Evolutionary conservation across 2,888 invertebrate genomes (phyloP), one percentile per base, ranked within the genome.

Genomic region (Falcaria lacertinaria): DNA sequence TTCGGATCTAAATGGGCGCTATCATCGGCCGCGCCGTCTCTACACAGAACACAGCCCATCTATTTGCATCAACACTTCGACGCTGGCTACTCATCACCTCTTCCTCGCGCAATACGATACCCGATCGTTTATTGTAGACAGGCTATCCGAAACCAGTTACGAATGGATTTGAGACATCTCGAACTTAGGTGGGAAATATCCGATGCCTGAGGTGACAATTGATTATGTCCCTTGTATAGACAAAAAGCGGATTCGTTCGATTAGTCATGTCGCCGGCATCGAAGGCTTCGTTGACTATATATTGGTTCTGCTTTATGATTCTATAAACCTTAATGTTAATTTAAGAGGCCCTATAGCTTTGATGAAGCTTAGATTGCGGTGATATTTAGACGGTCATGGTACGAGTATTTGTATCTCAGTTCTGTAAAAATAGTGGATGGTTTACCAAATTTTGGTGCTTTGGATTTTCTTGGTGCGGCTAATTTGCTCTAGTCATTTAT

Each of bases 311-410:
- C 71, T 89, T 88, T 89, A 88, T 85, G 87, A 85, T 81, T 87
- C 84, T 77, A 88, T 86, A 88, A 89, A 86, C 83, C 81, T 88
- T 88, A 84, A 89, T 87, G 80, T 76, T 67, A 76, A 76, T 76
- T 81, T 85, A 85, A 87, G 85, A 78, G 84, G 75, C 71, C 72
- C 83, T 83, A 86, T 83, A 80, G 80, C 80, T 84, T 85, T 75
- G 78, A 79, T 71, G 52, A 57, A 73, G 69, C 71, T 57, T 60
- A 80, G 76, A 80, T 84, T 80, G 77, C 76, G 85, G 86, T 86
- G 74, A 76, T 86, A 86, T 85, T 86, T 66, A 60, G 49, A n/a
- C n/a, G n/a, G n/a, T n/a, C n/a, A n/a, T n/a, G n/a, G n/a, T n/a
- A n/a, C n/a, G n/a, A n/a, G n/a, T n/a, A n/a, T n/a, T n/a, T n/a